Conservation (phyloP, 2,888 invertebrate species). For the Caradrina kadenii region DNA sequence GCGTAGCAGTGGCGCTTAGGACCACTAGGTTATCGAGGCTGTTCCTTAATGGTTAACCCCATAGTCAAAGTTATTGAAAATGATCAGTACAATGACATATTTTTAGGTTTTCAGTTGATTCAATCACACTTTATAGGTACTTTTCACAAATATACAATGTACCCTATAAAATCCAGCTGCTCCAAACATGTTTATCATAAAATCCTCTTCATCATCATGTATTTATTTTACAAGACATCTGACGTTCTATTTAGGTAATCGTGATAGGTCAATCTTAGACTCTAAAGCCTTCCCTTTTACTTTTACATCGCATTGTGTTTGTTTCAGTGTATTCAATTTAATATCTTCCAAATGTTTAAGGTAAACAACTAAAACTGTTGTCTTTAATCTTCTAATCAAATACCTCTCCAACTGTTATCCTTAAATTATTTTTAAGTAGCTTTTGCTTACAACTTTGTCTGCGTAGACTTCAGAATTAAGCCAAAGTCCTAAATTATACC, state of each 20-base stretch:
- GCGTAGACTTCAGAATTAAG: too few relatives aligned
- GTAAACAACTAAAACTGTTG: neutral
- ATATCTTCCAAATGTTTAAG: neutral
- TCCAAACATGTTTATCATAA: neutral
- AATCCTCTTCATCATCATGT: neutral
- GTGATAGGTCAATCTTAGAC: conserved; percentile 49
- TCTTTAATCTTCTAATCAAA: neutral
- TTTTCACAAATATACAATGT: too few relatives aligned
- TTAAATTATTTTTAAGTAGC: neutral
- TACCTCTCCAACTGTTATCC: neutral
- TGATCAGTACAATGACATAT: too few relatives aligned
- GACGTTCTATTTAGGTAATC: conserved; percentile 37
- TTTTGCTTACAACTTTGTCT: too few relatives aligned
- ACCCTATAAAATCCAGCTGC: neutral
- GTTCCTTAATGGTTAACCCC: too few relatives aligned
- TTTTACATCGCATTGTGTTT: conserved; percentile 29
- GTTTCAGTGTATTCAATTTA: conserved; percentile 9
- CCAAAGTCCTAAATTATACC: too few relatives aligned
- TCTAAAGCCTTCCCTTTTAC: conserved; percentile 21
- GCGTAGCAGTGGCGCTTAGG: too few relatives aligned
- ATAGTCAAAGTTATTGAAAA: too few relatives aligned
- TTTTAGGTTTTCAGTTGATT: too few relatives aligned
- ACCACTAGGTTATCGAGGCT: too few relatives aligned
- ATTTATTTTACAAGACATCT: conserved; percentile 8
- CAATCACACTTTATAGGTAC: too few relatives aligned